These are phyloP conservation scores for Oncopeltus fasciatus DNA, from an alignment of 1,140 invertebrate genomes.

Conservation along the genomic window DNA sequence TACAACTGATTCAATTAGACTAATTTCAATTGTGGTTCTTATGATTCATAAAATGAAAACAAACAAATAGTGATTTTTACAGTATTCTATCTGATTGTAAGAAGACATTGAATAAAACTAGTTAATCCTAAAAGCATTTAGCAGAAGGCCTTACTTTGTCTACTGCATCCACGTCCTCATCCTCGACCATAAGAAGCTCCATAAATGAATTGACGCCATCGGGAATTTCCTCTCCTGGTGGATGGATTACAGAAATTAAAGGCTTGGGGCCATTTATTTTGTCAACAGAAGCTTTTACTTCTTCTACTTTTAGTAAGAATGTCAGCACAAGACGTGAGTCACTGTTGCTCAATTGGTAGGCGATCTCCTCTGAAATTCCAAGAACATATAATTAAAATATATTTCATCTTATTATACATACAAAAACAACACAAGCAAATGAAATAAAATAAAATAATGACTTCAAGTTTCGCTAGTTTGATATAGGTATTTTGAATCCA, in stretches of 20 bases:
- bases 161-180: conserved; percentile 3
- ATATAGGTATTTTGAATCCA: too few relatives aligned
- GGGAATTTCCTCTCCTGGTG: background rate
- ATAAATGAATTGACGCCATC: conserved; percentile 10
- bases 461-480: too few relatives aligned
- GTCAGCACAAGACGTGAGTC: conserved; percentile 52
- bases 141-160: conserved; percentile 10
- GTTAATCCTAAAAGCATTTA: too few relatives aligned
- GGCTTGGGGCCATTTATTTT: conserved; percentile 32
- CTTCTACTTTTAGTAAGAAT: conserved; percentile 33
- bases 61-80: too few relatives aligned
- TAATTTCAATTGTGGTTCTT: too few relatives aligned
- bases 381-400: too few relatives aligned
- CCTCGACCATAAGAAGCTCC: conserved; percentile 15
- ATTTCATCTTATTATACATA: background rate
- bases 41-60: too few relatives aligned
- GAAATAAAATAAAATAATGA: too few relatives aligned
- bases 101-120: too few relatives aligned
- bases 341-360: conserved; percentile 47
- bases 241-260: conserved; percentile 4
- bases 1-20: too few relatives aligned
- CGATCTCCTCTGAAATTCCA: conserved; percentile 59
- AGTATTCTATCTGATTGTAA: too few relatives aligned
- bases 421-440: background rate
- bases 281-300: conserved; percentile 31